Evolutionary conservation across 2,797 vertebrate genomes (phyloP).

Genomic region (Esox masquinongy): DNA sequence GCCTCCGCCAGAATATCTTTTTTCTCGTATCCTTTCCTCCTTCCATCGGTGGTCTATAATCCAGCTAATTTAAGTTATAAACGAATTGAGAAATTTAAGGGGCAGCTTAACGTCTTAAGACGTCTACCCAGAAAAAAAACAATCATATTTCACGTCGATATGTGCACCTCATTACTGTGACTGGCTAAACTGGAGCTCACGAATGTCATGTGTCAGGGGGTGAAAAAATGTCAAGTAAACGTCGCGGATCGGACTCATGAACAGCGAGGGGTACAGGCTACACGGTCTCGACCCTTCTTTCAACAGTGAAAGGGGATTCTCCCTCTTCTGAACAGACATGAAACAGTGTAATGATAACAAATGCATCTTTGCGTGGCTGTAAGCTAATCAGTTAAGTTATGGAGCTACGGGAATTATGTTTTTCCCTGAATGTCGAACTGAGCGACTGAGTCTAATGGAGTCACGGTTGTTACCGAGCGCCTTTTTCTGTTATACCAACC

Average conservation of each 20-base stretch:
- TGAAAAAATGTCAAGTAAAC: background rate
- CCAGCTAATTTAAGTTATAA: slow-evolving; percentile 22
- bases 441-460: slow-evolving; percentile 67
- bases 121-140: slow-evolving; percentile 22
- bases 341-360: background rate
- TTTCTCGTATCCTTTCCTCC: background rate
- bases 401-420: slow-evolving; percentile 26
- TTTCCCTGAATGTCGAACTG: slow-evolving; percentile 23
- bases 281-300: background rate
- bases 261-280: background rate
- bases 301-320: background rate
- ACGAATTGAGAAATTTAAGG: slow-evolving; percentile 35
- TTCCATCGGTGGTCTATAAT: slow-evolving; percentile 41
- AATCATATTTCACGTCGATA: slow-evolving; percentile 42
- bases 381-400: slow-evolving; percentile 29
- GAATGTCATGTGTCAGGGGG: slow-evolving; percentile 18
- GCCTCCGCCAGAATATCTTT: background rate
- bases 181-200: slow-evolving; percentile 17
- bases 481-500: slow-evolving; percentile 47
- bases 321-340: background rate
- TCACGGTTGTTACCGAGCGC: slow-evolving; percentile 59
- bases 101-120: slow-evolving; percentile 4
- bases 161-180: slow-evolving; percentile 30
- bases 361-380: slow-evolving; percentile 21
- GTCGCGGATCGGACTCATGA: background rate